Evolutionary conservation across 2,113 vertebrate genomes (phyloP), one percentile per base, ranked within the genome.

Genomic region (Acrocephalus kingi): DNA sequence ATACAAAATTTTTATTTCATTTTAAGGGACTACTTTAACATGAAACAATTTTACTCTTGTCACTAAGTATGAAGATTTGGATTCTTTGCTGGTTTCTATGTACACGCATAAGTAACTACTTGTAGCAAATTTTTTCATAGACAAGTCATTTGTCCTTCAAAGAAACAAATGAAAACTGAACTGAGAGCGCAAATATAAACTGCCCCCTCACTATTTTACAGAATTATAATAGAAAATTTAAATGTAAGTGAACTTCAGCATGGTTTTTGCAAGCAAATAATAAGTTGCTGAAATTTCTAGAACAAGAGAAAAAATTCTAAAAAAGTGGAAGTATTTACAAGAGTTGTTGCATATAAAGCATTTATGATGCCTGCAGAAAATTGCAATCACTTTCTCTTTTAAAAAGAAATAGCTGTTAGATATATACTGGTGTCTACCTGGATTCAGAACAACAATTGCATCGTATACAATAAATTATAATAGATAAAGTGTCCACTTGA

Each of bases 41-140:
- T 92, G 73, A 97, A 97, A 97, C 66, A 96, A 94, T 94, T 97
- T 96, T 94, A 95, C 76, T 81, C 61, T 62, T 97, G 51, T 37
- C 27, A 72, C 96, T 95, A 78, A 62, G 73, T 80, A 59, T 39
- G 54, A 77, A 69, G 45, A 54, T 41, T 91, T 61, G 7, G 25
- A 84, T 62, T 95, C 93, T 97, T 93, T 71, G 31, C 74, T 92
- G 28, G 63, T 95, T 94, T 83, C 74, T 79, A 20, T 31, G 41
- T 86, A 94, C 45, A 94, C 41, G 33, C 66, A 30, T 67, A 96
- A 96, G 43, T 51, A 63, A 48, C 41, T 93, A 84, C 46, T 83
- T 94, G 52, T 91, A 66, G 78, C 16, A 80, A 90, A 52, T 49
- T 66, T 76, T 25, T 84, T 87, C 75, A 22, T 14, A 39, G 27